Conservation (phyloP, 2,113 vertebrate genomes). For the Prionailurus bengalensis region DNA sequence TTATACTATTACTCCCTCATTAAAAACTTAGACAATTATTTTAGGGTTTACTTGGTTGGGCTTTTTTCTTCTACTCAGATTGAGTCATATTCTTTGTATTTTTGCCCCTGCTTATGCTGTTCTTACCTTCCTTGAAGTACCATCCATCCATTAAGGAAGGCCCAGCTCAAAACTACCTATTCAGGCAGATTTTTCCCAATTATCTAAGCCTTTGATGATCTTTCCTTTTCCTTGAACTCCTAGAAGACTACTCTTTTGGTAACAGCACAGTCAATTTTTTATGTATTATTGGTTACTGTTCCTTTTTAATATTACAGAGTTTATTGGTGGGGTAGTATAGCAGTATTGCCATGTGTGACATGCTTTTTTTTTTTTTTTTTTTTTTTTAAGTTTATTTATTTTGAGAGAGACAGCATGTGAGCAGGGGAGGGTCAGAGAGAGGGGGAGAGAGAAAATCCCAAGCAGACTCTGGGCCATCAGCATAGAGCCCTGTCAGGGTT, state of each 20-base stretch:
- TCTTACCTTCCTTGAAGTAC: not conserved
- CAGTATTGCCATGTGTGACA: not conserved
- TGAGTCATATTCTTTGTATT: not conserved
- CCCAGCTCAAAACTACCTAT: not conserved
- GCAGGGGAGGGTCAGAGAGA: no score
- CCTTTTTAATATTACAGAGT: not conserved
- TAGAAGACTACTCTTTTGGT: not conserved
- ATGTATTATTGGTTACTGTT: not conserved
- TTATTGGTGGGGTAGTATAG: not conserved
- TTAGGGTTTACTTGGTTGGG: not conserved
- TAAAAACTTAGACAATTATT: not conserved
- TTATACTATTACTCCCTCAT: not conserved
- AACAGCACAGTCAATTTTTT: not conserved
- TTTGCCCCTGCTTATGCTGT: conserved; percentile 36
- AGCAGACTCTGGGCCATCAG: no score
- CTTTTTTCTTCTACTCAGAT: not conserved
- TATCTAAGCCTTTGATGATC: not conserved
- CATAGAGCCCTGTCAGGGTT: no score
- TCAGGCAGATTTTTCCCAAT: not conserved
- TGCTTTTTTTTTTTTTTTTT: not conserved
- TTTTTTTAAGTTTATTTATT: no score
- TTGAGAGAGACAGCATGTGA: no score
- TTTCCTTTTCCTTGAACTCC: not conserved
- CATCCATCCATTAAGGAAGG: not conserved
- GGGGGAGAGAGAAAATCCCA: no score